phyloP scores from a whole-genome alignment of 92 coral and sea anemone genomes.

The Epizoanthus rinbou region DNA sequence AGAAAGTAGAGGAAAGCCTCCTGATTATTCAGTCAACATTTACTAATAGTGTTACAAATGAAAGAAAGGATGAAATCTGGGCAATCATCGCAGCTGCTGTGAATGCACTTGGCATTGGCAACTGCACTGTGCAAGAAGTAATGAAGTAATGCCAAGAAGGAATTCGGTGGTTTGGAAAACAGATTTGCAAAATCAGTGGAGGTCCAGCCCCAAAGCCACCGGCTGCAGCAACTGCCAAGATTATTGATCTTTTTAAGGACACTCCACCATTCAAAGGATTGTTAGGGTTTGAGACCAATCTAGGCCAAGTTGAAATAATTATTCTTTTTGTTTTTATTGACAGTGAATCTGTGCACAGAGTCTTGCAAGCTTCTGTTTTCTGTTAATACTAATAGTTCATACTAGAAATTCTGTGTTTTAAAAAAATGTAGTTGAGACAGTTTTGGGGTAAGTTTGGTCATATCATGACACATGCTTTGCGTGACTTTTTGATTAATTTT shows the following conservation, averaged over 20 bases:
- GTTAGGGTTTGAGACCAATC: constrained; percentile 15
- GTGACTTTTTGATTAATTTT: too few relatives aligned
- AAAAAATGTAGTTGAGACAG: too few relatives aligned
- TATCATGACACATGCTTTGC: too few relatives aligned
- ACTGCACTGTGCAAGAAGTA: constrained; percentile 49
- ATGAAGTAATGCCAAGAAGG: constrained; percentile 46
- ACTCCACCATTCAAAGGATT: constrained; percentile 38
- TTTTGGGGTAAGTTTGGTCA: too few relatives aligned
- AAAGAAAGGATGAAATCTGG: constrained; percentile 45
- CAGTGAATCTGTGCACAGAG: too few relatives aligned
- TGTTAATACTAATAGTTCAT: too few relatives aligned
- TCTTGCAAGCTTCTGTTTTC: too few relatives aligned
- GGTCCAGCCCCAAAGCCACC: constrained; percentile 50
- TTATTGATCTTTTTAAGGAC: constrained; percentile 41
- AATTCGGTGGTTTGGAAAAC: constrained; percentile 16
- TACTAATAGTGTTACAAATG: constrained; percentile 46
- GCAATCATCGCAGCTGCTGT: constrained; percentile 38
- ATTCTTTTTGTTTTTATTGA: too few relatives aligned
- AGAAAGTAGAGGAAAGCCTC: constrained; percentile 26
- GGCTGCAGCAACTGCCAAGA: constrained; percentile 34
- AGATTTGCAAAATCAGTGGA: constrained; percentile 40
- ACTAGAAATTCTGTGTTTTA: too few relatives aligned
- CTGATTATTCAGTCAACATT: constrained; percentile 36
- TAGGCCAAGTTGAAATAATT: background rate
- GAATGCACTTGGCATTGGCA: constrained; percentile 30